These are phyloP conservation scores for Desmophyllum pertusum DNA, from an alignment of 92 coral and sea anemone genomes.

Conservation along the genomic window DNA sequence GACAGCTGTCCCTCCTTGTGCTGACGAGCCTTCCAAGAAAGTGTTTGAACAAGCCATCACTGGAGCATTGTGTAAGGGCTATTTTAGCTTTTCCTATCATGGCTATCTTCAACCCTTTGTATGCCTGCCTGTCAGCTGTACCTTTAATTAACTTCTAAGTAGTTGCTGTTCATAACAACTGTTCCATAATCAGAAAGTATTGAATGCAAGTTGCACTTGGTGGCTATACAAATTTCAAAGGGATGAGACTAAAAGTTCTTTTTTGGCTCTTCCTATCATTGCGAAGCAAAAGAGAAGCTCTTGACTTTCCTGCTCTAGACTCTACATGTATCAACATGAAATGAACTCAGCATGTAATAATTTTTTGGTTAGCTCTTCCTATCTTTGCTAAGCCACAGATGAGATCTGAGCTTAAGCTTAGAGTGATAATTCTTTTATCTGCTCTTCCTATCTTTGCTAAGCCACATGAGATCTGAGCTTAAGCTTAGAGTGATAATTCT, in stretches of 20 bases:
- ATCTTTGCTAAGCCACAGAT: not conserved
- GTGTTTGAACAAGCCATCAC: constrained; percentile 89
- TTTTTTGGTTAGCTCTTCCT: not conserved
- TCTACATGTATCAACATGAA: no score
- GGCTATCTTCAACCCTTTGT: not conserved
- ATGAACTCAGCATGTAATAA: not conserved
- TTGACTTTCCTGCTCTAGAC: no score
- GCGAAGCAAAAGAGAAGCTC: not conserved
- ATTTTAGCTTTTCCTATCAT: not conserved
- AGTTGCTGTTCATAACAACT: no score
- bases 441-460: not conserved
- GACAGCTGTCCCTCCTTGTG: constrained; percentile 81
- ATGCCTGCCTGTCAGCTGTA: no score
- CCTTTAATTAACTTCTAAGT: no score
- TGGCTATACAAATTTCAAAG: no score
- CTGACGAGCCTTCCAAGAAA: constrained; percentile 86
- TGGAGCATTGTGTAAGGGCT: constrained; percentile 86
- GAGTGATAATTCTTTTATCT: not conserved
- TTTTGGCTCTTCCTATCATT: not conserved
- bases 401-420: not conserved
- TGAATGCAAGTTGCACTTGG: no score
- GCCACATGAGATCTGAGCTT: not conserved
- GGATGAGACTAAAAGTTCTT: no score
- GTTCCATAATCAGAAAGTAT: no score
- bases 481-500: not conserved